These are phyloP conservation scores for Nemotelus nigrinus DNA, from an alignment of 2,888 invertebrate genomes.

Conservation along the genomic window DNA sequence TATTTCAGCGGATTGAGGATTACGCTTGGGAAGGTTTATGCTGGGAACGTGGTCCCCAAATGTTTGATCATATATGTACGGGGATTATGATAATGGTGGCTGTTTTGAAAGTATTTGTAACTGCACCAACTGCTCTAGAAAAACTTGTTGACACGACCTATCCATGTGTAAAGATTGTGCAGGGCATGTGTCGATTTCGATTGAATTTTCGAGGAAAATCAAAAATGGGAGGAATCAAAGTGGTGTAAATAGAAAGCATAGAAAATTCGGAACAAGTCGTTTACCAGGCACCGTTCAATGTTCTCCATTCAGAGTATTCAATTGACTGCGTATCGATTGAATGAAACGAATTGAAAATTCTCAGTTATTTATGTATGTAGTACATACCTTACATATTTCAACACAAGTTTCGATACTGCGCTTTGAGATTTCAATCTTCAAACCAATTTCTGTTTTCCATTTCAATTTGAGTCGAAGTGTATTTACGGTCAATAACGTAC, in stretches of 20 bases:
- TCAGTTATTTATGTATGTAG: conserved; percentile 29
- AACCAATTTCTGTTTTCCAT: background rate
- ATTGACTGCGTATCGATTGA: conserved; percentile 39
- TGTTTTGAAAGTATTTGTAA: conserved; percentile 30
- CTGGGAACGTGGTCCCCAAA: conserved; percentile 33
- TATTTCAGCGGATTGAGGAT: conserved; percentile 38
- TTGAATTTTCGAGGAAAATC: background rate
- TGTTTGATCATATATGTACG: conserved; percentile 32
- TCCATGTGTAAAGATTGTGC: background rate
- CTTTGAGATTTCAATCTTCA: background rate
- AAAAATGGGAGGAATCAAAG: too few species aligned
- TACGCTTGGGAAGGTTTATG: conserved; percentile 21
- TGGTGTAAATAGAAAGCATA: too few species aligned
- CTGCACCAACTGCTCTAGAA: conserved; percentile 12
- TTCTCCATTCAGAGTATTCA: conserved; percentile 22
- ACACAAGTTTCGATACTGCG: background rate
- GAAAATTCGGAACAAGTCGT: background rate
- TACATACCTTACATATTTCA: too few species aligned
- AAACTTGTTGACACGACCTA: conserved; percentile 11
- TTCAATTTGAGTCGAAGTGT: too few species aligned
- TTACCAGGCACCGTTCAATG: conserved; percentile 13
- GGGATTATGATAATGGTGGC: conserved; percentile 37
- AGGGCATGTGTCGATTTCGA: background rate
- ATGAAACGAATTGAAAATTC: conserved; percentile 38
- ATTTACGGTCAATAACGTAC: too few species aligned